Evolutionary conservation across 1,140 invertebrate genomes (phyloP).

Genomic region (Xylocopa sonorina): DNA sequence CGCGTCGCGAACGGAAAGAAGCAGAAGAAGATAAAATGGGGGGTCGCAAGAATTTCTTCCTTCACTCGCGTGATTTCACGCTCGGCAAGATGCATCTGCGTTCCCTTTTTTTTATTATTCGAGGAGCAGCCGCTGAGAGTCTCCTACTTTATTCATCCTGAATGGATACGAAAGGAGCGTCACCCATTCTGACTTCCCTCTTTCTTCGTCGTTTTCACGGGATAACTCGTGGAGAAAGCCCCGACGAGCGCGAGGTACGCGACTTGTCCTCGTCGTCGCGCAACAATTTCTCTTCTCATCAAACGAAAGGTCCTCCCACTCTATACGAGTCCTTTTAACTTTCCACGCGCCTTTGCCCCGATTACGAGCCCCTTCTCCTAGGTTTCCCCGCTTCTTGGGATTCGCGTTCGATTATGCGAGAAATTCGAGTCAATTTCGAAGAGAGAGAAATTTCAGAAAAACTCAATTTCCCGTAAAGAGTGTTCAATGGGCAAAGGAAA

Average conservation of each 20-base stretch:
- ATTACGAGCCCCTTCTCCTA: background rate
- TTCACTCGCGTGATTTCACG: constrained; percentile 53
- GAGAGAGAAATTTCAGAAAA: background rate
- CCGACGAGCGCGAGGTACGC: background rate
- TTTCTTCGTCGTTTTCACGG: background rate
- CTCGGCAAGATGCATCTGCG: constrained; percentile 17
- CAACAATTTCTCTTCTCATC: constrained; percentile 16
- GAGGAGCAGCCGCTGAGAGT: background rate
- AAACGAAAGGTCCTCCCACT: background rate
- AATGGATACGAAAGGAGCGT: constrained; percentile 35
- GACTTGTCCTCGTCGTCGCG: background rate
- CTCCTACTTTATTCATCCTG: constrained; percentile 34
- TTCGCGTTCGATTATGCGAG: background rate
- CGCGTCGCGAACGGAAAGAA: background rate
- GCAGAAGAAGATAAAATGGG: background rate
- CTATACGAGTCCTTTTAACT: constrained; percentile 19
- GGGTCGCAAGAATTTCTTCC: constrained; percentile 42
- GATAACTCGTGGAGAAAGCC: background rate
- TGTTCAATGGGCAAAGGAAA: constrained; percentile 16
- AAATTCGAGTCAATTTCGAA: background rate
- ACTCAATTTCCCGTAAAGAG: constrained; percentile 10
- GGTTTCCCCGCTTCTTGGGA: background rate
- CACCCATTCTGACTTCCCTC: background rate
- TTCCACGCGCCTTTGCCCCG: constrained; percentile 21
- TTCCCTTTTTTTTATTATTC: constrained; percentile 18